phyloP scores from a whole-genome alignment of 2,113 vertebrate genomes.

The Pithys albifrons region DNA sequence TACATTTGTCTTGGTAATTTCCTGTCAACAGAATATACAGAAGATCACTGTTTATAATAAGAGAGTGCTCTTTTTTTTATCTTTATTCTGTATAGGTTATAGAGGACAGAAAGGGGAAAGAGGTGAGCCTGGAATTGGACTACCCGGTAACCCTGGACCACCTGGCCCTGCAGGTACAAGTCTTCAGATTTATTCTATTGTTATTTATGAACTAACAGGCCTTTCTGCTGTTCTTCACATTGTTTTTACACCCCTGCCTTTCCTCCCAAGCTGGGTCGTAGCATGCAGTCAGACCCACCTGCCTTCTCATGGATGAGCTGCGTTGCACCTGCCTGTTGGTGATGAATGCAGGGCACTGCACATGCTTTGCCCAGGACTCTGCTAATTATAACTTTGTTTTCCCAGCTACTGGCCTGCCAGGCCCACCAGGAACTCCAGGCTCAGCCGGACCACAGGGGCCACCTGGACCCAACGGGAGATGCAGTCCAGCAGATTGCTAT shows the following conservation, averaged over 20 bases:
- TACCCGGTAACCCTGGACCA: slow-evolving; percentile 86
- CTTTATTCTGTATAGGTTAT: slow-evolving; percentile 84
- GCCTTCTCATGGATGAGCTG: not conserved
- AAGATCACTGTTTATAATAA: not conserved
- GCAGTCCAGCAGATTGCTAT: slow-evolving; percentile 85
- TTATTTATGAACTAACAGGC: not conserved
- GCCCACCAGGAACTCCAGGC: slow-evolving; percentile 75
- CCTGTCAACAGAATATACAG: not conserved
- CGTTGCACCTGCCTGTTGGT: accelerated
- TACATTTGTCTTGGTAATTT: not conserved
- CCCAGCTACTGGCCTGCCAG: slow-evolving; percentile 74
- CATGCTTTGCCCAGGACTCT: accelerated
- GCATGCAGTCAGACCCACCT: not conserved
- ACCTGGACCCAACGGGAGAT: slow-evolving; percentile 83
- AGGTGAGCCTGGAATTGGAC: slow-evolving; percentile 91
- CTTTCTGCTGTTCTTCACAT: not conserved
- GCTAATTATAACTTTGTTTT: slow-evolving; percentile 71
- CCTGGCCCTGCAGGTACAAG: slow-evolving; percentile 87
- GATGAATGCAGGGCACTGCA: not conserved
- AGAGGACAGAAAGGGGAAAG: slow-evolving; percentile 97
- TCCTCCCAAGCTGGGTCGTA: accelerated
- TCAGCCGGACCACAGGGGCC: slow-evolving; percentile 80
- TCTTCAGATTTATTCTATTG: not conserved
- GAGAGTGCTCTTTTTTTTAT: slow-evolving; percentile 26
- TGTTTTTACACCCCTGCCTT: not conserved